A percentile compares a stretch with the other conserved stretches of the same genome.
Evolutionary conservation across 2,113 vertebrate genomes (phyloP).

Genomic region (Rhinopithecus roxellana): DNA sequence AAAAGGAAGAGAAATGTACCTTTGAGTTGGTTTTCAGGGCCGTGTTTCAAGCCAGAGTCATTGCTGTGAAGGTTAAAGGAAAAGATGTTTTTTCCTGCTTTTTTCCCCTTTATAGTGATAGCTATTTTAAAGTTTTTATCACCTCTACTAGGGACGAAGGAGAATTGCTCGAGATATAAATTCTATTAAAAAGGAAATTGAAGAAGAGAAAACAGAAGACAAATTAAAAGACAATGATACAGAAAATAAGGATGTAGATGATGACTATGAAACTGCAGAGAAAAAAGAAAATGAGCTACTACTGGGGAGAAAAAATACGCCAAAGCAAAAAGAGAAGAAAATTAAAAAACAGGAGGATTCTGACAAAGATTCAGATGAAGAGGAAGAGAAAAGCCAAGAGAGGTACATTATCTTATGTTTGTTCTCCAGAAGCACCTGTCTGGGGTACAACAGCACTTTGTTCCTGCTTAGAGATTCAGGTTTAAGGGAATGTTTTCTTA

Average conservation of each 20-base stretch:
- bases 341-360: constrained; percentile 90
- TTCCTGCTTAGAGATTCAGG: constrained; percentile 71
- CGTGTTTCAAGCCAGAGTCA: background rate
- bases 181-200: constrained; percentile 86
- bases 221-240: constrained; percentile 85
- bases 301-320: constrained; percentile 82
- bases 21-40: background rate
- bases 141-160: constrained; percentile 87
- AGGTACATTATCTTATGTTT: constrained; percentile 74
- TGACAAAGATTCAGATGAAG: constrained; percentile 94
- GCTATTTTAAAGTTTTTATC: constrained; percentile 41
- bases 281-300: constrained; percentile 85
- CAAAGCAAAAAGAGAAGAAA: constrained; percentile 87
- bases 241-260: constrained; percentile 86
- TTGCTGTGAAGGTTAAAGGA: background rate
- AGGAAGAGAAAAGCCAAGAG: constrained; percentile 89
- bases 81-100: background rate
- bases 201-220: constrained; percentile 87
- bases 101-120: background rate
- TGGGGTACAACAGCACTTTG: background rate
- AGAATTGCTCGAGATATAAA: constrained; percentile 82
- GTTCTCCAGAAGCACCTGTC: constrained; percentile 37
- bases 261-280: constrained; percentile 82
- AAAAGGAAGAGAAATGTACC: background rate
- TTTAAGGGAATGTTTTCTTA: constrained; percentile 68